Evolutionary conservation across 1,140 invertebrate genomes (phyloP).

Genomic region (Bilobella aurantiaca): DNA sequence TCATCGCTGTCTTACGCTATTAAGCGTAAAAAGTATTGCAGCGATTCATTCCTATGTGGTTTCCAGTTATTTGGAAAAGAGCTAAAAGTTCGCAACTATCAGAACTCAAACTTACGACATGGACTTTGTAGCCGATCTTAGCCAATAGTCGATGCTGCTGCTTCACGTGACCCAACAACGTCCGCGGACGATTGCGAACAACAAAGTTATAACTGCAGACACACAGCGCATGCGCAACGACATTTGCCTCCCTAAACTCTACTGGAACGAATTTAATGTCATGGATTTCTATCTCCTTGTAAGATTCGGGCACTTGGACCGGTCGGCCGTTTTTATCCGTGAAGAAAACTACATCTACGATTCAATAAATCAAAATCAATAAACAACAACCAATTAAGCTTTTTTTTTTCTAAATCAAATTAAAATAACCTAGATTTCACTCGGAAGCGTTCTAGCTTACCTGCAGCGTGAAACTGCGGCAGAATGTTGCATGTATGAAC

Average conservation of each 20-base stretch:
- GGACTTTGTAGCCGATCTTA: conserved; percentile 47
- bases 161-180: conserved; percentile 40
- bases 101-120: conserved; percentile 45
- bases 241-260: background rate
- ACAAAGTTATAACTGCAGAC: conserved; percentile 41
- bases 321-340: conserved; percentile 6
- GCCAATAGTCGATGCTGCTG: conserved; percentile 48
- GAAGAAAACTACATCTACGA: conserved; percentile 23
- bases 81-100: too few species aligned
- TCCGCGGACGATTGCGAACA: conserved; percentile 37
- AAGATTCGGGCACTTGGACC: conserved; percentile 12
- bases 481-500: conserved; percentile 45
- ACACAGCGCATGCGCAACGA: conserved; percentile 37
- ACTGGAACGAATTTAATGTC: conserved; percentile 22
- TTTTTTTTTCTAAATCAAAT: conserved; percentile 34
- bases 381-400: background rate
- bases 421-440: too few species aligned
- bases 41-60: too few species aligned
- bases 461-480: conserved; percentile 46
- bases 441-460: too few species aligned
- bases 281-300: conserved; percentile 40
- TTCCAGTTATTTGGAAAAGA: too few species aligned
- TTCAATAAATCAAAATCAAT: background rate
- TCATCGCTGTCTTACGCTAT: too few species aligned
- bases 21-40: too few species aligned